A percentile compares a stretch with the other conserved stretches of the same genome.
Conservation (phyloP, 2,113 vertebrate genomes). For the Spilogale gracilis region DNA sequence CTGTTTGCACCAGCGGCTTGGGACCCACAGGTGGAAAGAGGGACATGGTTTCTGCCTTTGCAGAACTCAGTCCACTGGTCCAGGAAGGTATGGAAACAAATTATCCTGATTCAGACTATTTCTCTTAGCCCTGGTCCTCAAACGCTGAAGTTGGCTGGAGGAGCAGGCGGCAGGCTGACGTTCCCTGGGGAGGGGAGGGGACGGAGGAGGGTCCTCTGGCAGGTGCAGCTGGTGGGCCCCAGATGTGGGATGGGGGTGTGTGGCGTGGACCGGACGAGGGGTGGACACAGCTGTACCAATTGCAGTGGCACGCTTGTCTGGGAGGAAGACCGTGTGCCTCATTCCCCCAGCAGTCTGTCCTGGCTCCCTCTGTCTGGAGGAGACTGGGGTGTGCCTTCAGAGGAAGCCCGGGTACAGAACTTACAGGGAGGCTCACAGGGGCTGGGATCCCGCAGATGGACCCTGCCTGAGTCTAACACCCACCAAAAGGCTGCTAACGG, state of each 20-base stretch:
- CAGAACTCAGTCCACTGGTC: not conserved
- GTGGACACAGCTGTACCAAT: not conserved
- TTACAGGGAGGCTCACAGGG: too few relatives aligned
- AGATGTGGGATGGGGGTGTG: fast-evolving
- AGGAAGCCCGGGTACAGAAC: fast-evolving
- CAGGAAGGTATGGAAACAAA: not conserved
- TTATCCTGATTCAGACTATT: fast-evolving
- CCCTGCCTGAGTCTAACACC: not conserved
- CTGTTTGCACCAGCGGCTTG: not conserved
- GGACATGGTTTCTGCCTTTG: fast-evolving
- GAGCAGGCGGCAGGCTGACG: not conserved
- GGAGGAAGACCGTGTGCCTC: fast-evolving
- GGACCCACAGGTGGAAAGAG: not conserved
- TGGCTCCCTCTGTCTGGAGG: not conserved
- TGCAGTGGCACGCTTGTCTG: fast-evolving
- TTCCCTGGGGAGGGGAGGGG: fast-evolving
- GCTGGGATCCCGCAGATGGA: fast-evolving
- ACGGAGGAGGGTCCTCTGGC: too few relatives aligned
- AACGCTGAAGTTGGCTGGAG: fast-evolving
- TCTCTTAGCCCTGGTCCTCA: not conserved
- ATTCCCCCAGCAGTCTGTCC: fast-evolving
- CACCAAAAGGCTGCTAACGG: fast-evolving
- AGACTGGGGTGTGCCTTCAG: fast-evolving
- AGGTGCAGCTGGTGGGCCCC: not conserved
- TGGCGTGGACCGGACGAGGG: not conserved